These are phyloP conservation scores for Drosophila kepulauana DNA, from an alignment of 1,140 invertebrate genomes.

Conservation along the genomic window DNA sequence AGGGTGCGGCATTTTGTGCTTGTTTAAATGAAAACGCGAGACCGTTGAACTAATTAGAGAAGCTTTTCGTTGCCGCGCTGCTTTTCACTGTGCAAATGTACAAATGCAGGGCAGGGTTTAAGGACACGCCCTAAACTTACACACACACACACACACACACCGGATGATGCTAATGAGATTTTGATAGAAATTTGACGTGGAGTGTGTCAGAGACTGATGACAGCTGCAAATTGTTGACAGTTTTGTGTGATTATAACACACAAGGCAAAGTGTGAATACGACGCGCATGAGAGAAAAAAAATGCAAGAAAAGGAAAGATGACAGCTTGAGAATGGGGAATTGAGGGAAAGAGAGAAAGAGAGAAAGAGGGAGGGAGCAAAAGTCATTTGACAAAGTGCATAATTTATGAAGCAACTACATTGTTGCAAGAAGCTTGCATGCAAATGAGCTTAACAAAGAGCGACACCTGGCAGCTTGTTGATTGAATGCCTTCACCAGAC, in stretches of 20 bases:
- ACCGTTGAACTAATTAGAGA: conserved; percentile 65
- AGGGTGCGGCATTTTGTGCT: background rate
- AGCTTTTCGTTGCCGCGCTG: conserved; percentile 2
- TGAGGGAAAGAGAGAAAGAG: too few species aligned
- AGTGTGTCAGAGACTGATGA: conserved; percentile 56
- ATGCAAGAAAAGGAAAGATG: background rate
- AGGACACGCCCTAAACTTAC: conserved; percentile 27
- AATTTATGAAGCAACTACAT: conserved; percentile 60
- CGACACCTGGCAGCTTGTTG: conserved; percentile 43
- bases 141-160: conserved; percentile 15
- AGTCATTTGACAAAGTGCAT: conserved; percentile 52
- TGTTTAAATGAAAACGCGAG: conserved; percentile 56
- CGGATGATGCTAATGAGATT: conserved; percentile 66
- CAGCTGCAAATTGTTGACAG: conserved; percentile 48
- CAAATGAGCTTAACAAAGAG: conserved; percentile 47
- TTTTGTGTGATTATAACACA: conserved; percentile 67
- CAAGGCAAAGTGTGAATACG: conserved; percentile 27
- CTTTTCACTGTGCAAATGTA: conserved; percentile 40
- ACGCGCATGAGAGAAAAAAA: conserved; percentile 3
- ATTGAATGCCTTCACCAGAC: conserved; percentile 49
- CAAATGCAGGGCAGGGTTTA: background rate
- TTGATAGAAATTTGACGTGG: conserved; percentile 61
- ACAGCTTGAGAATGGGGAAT: background rate
- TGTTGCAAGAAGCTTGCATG: conserved; percentile 61
- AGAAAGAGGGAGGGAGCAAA: background rate